A percentile compares a stretch with the other conserved stretches of the same genome.
Evolutionary conservation across 2,797 vertebrate species (phyloP).

Genomic region (Prunella strophiata): DNA sequence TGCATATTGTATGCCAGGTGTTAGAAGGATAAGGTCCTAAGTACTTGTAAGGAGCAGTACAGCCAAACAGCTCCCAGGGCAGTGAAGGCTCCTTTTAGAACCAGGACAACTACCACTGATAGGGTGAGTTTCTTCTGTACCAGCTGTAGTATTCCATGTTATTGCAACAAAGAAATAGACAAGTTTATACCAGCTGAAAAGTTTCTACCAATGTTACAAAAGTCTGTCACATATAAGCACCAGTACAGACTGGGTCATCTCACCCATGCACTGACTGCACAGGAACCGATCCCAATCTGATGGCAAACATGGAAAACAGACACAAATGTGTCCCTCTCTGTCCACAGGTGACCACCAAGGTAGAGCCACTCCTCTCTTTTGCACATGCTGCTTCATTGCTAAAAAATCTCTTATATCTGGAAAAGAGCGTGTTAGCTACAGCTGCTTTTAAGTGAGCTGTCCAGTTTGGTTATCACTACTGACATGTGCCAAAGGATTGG

Average conservation of each 20-base stretch:
- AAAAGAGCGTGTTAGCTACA: neutral
- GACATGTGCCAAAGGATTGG: neutral
- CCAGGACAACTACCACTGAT: neutral
- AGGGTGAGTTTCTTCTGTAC: neutral
- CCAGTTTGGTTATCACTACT: neutral
- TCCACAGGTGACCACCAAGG: neutral
- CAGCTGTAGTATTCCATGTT: neutral
- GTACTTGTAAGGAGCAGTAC: neutral
- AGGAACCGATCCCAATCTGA: neutral
- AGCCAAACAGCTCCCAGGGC: neutral
- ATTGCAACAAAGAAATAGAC: neutral
- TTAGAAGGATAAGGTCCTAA: neutral
- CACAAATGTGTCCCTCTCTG: neutral
- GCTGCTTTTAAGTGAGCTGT: neutral
- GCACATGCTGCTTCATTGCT: neutral
- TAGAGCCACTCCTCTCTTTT: neutral
- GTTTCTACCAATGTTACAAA: neutral
- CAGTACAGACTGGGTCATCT: neutral
- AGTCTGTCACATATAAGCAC: accelerated
- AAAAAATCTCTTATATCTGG: neutral
- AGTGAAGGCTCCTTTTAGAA: neutral
- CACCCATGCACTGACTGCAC: neutral
- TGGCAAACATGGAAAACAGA: neutral
- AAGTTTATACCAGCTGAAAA: neutral
- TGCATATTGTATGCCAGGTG: neutral